Evolutionary conservation across 2,888 invertebrate species (phyloP).

Genomic region (Congeria kusceri): DNA sequence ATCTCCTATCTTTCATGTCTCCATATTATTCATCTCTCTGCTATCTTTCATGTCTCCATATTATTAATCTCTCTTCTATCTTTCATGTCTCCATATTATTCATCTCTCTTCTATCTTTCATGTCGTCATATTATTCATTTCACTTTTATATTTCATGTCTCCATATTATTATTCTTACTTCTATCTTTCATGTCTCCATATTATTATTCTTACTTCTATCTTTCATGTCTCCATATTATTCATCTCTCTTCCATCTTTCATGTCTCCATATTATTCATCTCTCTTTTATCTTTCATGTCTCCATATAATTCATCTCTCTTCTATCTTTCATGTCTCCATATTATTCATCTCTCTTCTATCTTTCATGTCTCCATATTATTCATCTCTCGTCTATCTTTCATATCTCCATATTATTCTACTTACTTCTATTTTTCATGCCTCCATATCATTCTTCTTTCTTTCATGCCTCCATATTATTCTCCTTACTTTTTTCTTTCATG

Average conservation of each 20-base stretch:
- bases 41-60: background rate
- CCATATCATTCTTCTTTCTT: background rate
- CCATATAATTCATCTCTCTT: background rate
- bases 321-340: too few relatives aligned
- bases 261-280: background rate
- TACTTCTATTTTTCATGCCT: slow-evolving; percentile 21
- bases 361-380: too few relatives aligned
- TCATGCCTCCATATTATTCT: too few relatives aligned
- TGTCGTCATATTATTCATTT: background rate
- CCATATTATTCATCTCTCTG: too few relatives aligned
- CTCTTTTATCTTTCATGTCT: background rate
- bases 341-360: too few relatives aligned
- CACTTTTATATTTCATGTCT: too few relatives aligned
- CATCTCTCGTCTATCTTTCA: too few relatives aligned
- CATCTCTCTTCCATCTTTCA: too few relatives aligned
- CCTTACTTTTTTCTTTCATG: too few relatives aligned
- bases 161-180: background rate
- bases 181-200: background rate
- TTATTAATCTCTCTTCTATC: too few relatives aligned
- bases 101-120: too few relatives aligned
- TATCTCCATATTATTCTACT: slow-evolving; percentile 16
- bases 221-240: background rate
- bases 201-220: background rate
- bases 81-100: background rate
- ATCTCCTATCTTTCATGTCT: too few relatives aligned